Conservation (phyloP, 1,140 invertebrate genomes). For the Andricus grossulariae region DNA sequence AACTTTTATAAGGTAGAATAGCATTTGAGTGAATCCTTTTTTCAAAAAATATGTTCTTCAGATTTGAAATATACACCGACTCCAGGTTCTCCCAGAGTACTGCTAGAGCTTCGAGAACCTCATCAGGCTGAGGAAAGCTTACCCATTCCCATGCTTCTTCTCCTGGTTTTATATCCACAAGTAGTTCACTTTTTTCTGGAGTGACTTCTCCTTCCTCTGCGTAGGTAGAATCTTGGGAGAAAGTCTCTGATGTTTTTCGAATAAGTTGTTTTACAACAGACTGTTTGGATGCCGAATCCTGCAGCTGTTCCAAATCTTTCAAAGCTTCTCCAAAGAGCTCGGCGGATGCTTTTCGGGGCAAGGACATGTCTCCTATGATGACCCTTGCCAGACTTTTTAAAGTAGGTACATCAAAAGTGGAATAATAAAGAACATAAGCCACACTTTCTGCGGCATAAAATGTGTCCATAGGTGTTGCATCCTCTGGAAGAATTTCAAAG, state of each 20-base stretch:
- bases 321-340: slow-evolving; percentile 74
- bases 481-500: slow-evolving; percentile 70
- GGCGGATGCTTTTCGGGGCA: slow-evolving; percentile 71
- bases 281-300: too few relatives aligned
- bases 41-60: slow-evolving; percentile 76
- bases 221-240: too few relatives aligned
- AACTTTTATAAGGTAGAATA: slow-evolving; percentile 75
- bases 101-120: slow-evolving; percentile 70
- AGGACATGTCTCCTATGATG: slow-evolving; percentile 73
- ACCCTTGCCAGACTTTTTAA: slow-evolving; percentile 77
- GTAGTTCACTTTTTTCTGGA: too few relatives aligned
- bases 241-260: too few relatives aligned
- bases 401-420: slow-evolving; percentile 74
- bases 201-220: too few relatives aligned
- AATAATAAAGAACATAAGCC: slow-evolving; percentile 78
- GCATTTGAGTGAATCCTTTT: slow-evolving; percentile 74
- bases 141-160: slow-evolving; percentile 77
- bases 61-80: slow-evolving; percentile 74
- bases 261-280: too few relatives aligned
- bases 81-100: slow-evolving; percentile 78
- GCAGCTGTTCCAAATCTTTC: slow-evolving; percentile 60
- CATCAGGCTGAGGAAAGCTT: slow-evolving; percentile 68
- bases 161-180: slow-evolving; percentile 63
- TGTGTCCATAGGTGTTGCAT: slow-evolving; percentile 75
- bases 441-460: slow-evolving; percentile 77